phyloP scores from a whole-genome alignment of 2,113 vertebrate genomes.

The Syngnathus typhle region DNA sequence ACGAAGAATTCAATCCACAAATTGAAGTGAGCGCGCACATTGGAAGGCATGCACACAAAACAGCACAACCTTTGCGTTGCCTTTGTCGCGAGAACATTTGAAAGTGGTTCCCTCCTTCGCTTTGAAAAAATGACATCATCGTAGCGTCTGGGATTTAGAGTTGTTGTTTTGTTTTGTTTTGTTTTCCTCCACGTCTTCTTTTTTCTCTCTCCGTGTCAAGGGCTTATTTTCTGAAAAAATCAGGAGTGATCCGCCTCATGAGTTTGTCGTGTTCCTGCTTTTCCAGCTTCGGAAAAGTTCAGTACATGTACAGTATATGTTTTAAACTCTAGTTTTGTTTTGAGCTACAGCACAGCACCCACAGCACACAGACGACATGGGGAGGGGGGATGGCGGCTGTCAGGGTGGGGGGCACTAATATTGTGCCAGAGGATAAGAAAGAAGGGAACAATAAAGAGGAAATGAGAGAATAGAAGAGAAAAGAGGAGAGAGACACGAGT shows the following conservation, averaged over 20 bases:
- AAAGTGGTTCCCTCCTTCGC: constrained; percentile 53
- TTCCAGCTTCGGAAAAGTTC: constrained; percentile 52
- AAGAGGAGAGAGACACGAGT: constrained; percentile 27
- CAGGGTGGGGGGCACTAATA: constrained; percentile 45
- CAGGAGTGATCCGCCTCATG: constrained; percentile 48
- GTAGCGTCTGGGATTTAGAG: constrained; percentile 26
- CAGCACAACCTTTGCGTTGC: constrained; percentile 39
- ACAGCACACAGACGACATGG: constrained; percentile 66
- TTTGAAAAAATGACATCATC: constrained; percentile 67
- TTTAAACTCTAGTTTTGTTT: constrained; percentile 57
- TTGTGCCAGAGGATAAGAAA: constrained; percentile 60
- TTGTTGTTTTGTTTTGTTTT: neutral
- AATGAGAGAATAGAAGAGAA: constrained; percentile 21
- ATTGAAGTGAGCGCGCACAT: constrained; percentile 34
- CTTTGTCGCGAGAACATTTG: constrained; percentile 63
- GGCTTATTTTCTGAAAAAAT: constrained; percentile 55
- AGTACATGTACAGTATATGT: constrained; percentile 34
- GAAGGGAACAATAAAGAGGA: constrained; percentile 31
- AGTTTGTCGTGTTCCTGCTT: constrained; percentile 47
- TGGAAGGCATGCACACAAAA: constrained; percentile 31
- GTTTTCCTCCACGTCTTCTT: constrained; percentile 45
- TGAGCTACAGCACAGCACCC: constrained; percentile 74
- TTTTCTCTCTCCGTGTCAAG: constrained; percentile 54
- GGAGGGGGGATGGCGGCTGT: constrained; percentile 9
- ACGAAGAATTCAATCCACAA: constrained; percentile 43